Conservation (phyloP, 2,113 vertebrate species). For the Orthonyx spaldingii region DNA sequence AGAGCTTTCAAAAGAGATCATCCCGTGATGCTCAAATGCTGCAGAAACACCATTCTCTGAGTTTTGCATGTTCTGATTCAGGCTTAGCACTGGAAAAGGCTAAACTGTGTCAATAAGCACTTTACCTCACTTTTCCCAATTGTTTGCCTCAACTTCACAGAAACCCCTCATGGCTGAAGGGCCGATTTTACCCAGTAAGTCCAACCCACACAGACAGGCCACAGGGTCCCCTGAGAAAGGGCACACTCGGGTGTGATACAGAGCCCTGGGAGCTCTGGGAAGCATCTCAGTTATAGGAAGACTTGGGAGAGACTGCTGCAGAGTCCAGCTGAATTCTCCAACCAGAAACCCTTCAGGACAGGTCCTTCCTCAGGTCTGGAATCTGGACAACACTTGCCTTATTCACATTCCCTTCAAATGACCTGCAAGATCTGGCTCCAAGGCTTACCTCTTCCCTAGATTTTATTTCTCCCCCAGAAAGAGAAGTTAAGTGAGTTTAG, state of each 20-base stretch:
- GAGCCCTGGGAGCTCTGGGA: background rate
- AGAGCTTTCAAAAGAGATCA: background rate
- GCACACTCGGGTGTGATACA: background rate
- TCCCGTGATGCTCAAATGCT: background rate
- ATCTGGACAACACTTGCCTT: slow-evolving; percentile 20
- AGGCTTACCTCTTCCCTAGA: background rate
- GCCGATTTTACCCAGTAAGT: background rate
- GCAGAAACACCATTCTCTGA: background rate
- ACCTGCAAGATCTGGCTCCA: slow-evolving; percentile 36
- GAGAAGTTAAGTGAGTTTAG: background rate
- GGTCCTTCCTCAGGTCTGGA: background rate
- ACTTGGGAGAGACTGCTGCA: background rate
- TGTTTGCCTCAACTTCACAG: background rate
- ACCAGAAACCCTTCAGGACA: background rate
- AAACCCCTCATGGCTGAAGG: background rate
- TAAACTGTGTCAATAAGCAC: background rate
- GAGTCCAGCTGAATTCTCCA: background rate
- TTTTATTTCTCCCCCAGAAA: slow-evolving; percentile 32
- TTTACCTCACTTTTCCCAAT: background rate
- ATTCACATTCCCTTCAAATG: slow-evolving; percentile 3
- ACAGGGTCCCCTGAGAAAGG: background rate
- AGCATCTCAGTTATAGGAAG: background rate
- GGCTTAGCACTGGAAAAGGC: background rate
- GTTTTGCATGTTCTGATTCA: background rate
- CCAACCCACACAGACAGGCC: background rate